phyloP scores from a whole-genome alignment of 53 echinoderm and acorn worm species.

The Antedon mediterranea region DNA sequence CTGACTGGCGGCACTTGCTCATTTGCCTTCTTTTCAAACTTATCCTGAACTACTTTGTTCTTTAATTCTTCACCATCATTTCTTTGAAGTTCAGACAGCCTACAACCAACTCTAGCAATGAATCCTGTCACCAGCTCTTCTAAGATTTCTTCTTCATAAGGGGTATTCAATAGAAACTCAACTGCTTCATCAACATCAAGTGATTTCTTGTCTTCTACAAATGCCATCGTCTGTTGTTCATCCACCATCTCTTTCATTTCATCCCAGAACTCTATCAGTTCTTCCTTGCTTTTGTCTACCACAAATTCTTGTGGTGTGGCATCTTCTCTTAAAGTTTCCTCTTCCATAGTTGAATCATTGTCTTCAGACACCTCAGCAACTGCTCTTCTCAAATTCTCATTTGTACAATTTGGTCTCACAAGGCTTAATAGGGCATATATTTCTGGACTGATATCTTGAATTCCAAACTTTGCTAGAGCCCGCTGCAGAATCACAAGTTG shows the following conservation, averaged over 20 bases:
- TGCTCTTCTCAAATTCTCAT: slow-evolving; percentile 1
- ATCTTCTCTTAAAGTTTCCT: not conserved
- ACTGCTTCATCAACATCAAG: slow-evolving; percentile 1
- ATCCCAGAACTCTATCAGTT: not conserved
- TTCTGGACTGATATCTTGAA: not conserved
- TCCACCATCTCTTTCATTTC: not conserved
- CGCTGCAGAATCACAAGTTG: slow-evolving; percentile 4
- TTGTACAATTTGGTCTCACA: slow-evolving; percentile 4
- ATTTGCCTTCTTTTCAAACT: not conserved
- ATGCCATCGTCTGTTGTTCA: not conserved
- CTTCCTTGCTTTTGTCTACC: not conserved
- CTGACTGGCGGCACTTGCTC: not conserved
- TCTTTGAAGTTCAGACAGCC: no score
- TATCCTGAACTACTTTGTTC: not conserved
- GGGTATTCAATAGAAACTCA: not conserved
- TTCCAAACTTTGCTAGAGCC: slow-evolving; percentile 1
- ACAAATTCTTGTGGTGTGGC: not conserved
- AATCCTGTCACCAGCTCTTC: not conserved
- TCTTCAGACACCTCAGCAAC: not conserved
- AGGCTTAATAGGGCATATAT: slow-evolving; percentile 5
- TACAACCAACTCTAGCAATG: not conserved
- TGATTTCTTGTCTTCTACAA: not conserved
- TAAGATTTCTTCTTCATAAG: not conserved
- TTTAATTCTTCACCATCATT: not conserved
- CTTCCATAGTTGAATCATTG: not conserved